Conservation (phyloP, 2,797 vertebrate species). For the Coracias cyanogaster region DNA sequence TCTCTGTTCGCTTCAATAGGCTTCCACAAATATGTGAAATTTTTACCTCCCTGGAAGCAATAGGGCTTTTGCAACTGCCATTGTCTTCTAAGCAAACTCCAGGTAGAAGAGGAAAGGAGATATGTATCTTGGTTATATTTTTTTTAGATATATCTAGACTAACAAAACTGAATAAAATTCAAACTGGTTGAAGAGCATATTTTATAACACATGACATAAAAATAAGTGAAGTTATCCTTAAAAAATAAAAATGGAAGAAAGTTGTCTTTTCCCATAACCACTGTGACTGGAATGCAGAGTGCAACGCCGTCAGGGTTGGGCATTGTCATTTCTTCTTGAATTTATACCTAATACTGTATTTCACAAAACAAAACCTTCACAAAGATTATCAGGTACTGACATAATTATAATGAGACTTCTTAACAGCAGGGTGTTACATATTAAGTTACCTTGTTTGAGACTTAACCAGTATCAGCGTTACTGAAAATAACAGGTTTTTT, state of each 20-base stretch:
- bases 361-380: neutral
- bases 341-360: neutral
- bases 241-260: neutral
- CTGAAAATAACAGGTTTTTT: neutral
- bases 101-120: neutral
- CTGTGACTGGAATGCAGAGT: neutral
- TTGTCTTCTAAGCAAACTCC: neutral
- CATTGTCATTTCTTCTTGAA: neutral
- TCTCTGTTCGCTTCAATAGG: neutral
- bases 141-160: neutral
- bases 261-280: neutral
- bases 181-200: neutral
- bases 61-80: neutral
- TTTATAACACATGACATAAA: neutral
- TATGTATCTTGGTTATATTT: neutral
- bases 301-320: neutral
- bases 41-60: neutral
- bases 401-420: neutral
- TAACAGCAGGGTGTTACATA: neutral
- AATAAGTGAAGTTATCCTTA: neutral
- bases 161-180: neutral
- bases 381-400: neutral
- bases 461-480: neutral
- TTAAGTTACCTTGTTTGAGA: neutral
- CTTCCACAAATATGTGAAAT: neutral